These are phyloP conservation scores for Eidolon helvum DNA, from an alignment of 2,113 vertebrate genomes.

Conservation along the genomic window DNA sequence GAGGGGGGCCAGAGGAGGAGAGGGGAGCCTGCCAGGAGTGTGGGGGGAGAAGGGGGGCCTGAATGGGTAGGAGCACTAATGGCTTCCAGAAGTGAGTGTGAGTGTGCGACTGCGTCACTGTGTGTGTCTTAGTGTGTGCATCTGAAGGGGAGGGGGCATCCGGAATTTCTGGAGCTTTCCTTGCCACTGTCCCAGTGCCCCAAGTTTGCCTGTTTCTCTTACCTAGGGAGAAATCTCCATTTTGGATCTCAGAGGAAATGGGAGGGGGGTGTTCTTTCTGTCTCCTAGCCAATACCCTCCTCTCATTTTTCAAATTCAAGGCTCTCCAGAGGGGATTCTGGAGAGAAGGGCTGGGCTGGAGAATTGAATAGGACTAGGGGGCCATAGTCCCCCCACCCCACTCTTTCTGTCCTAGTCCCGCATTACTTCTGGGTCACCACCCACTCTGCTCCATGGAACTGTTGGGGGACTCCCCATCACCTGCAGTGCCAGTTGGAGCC, in stretches of 20 bases:
- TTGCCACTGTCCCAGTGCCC: conserved; percentile 40
- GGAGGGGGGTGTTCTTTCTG: not conserved
- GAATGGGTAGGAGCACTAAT: conserved; percentile 71
- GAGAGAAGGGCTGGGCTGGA: not conserved
- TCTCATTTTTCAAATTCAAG: not conserved
- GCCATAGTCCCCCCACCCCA: not conserved
- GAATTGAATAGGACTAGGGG: not conserved
- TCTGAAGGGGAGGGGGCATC: conserved; percentile 49
- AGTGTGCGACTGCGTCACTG: conserved; percentile 58
- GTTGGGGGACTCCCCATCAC: conserved; percentile 67
- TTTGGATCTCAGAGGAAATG: conserved; percentile 37
- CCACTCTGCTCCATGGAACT: not conserved
- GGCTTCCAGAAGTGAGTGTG: conserved; percentile 76
- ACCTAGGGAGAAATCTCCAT: conserved; percentile 39
- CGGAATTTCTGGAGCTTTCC: conserved; percentile 53
- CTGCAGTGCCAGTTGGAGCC: conserved; percentile 64
- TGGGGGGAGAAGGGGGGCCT: conserved; percentile 32
- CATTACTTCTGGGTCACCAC: not conserved
- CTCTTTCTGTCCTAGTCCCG: not conserved
- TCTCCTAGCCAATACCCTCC: not conserved
- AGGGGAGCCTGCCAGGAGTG: conserved; percentile 82
- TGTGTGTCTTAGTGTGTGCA: conserved; percentile 55
- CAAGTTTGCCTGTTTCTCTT: conserved; percentile 10
- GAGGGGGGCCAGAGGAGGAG: conserved; percentile 61
- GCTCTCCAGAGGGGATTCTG: not conserved